Conservation (phyloP, 2,888 invertebrate species). For the Myopa testacea region DNA sequence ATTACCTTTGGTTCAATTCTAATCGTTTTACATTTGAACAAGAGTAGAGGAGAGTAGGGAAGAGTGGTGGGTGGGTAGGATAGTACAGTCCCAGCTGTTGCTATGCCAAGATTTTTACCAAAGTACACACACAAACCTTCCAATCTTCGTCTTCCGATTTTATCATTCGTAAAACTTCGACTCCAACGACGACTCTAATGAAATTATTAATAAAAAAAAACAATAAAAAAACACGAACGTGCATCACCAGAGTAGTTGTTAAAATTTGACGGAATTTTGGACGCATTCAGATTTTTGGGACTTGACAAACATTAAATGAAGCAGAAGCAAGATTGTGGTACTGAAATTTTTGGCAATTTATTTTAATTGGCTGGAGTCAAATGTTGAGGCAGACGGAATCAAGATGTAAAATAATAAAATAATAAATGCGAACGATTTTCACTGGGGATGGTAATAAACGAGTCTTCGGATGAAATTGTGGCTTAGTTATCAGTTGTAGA, state of each 20-base stretch:
- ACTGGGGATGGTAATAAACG: neutral
- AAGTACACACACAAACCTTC: neutral
- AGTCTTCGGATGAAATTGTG: no score
- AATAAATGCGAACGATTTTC: neutral
- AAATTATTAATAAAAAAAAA: neutral
- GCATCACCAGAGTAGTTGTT: neutral
- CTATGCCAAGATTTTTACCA: no score
- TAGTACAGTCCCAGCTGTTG: no score
- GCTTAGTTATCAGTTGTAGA: no score
- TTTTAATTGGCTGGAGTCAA: slow-evolving; percentile 45
- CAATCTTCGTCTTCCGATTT: neutral
- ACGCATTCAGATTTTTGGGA: neutral
- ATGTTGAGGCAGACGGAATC: neutral
- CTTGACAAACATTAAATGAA: slow-evolving; percentile 62
- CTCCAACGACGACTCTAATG: neutral
- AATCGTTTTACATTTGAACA: slow-evolving; percentile 44
- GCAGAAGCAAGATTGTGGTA: slow-evolving; percentile 66
- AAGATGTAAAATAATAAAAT: neutral
- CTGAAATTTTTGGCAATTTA: slow-evolving; percentile 42
- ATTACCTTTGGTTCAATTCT: slow-evolving; percentile 44
- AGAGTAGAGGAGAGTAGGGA: neutral
- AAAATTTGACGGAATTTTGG: slow-evolving; percentile 8
- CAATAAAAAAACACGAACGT: neutral
- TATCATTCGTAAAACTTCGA: neutral
- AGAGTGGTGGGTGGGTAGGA: no score